Evolutionary conservation across 2,888 invertebrate genomes (phyloP).

Genomic region (Nemotelus pantherinus): DNA sequence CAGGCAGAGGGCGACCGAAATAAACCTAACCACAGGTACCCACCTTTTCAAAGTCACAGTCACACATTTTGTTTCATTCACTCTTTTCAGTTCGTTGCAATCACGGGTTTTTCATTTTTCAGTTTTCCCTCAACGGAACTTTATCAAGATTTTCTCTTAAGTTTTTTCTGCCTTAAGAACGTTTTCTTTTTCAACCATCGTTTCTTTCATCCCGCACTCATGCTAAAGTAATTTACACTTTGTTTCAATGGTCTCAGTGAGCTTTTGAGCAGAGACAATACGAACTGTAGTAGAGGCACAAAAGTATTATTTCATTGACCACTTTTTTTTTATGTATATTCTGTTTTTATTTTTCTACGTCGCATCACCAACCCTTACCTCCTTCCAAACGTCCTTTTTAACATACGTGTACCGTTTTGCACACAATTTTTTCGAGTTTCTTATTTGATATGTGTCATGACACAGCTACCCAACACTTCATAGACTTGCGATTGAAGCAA

Average conservation of each 20-base stretch:
- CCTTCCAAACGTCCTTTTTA: slow-evolving; percentile 25
- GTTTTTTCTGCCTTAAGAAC: neutral
- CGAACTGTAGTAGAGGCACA: slow-evolving; percentile 32
- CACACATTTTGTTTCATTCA: slow-evolving; percentile 39
- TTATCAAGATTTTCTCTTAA: slow-evolving; percentile 25
- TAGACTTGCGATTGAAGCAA: slow-evolving; percentile 20
- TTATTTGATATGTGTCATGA: slow-evolving; percentile 37
- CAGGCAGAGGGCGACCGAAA: slow-evolving; percentile 92
- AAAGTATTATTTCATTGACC: neutral
- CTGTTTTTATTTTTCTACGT: slow-evolving; percentile 14
- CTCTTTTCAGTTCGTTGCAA: slow-evolving; percentile 1
- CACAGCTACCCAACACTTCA: slow-evolving; percentile 9
- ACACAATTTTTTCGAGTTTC: slow-evolving; percentile 42
- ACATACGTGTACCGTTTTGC: slow-evolving; percentile 23
- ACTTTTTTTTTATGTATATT: slow-evolving; percentile 1
- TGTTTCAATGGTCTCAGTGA: neutral
- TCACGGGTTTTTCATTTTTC: neutral
- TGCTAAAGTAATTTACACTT: slow-evolving; percentile 2
- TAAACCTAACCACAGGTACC: slow-evolving; percentile 96
- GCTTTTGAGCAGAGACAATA: neutral
- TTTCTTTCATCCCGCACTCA: slow-evolving; percentile 19
- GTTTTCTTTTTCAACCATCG: slow-evolving; percentile 1
- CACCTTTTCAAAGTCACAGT: slow-evolving; percentile 59
- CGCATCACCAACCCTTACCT: slow-evolving; percentile 13
- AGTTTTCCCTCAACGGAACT: slow-evolving; percentile 31